These are phyloP conservation scores for Pristiophorus japonicus DNA, from an alignment of 2,113 vertebrate genomes.

Conservation along the genomic window DNA sequence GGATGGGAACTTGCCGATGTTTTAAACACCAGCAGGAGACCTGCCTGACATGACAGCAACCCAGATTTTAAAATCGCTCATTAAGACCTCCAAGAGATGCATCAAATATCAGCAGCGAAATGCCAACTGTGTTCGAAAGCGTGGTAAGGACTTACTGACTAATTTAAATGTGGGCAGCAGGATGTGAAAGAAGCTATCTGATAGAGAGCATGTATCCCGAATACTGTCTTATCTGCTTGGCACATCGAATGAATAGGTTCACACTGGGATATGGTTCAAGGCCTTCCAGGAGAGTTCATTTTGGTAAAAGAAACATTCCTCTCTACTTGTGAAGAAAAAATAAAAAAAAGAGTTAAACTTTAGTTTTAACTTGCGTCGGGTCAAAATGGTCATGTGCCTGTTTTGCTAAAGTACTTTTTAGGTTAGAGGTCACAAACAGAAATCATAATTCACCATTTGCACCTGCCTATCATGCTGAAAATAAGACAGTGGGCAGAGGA, in stretches of 20 bases:
- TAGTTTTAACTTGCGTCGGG: neutral
- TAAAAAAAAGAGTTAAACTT: neutral
- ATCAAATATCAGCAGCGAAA: neutral
- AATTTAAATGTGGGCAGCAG: neutral
- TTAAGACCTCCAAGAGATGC: neutral
- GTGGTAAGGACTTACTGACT: too few relatives aligned
- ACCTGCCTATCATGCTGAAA: neutral
- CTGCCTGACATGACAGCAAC: neutral
- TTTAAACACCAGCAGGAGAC: neutral
- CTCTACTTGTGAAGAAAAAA: neutral
- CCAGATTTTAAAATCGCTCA: neutral
- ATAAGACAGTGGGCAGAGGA: too few relatives aligned
- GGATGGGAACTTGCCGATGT: neutral
- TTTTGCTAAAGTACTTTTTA: neutral
- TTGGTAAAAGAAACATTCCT: neutral
- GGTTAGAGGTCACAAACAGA: neutral
- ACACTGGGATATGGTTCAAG: neutral
- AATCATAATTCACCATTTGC: neutral
- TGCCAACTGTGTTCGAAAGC: neutral
- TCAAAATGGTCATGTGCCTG: neutral
- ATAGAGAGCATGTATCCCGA: neutral
- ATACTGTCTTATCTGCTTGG: neutral
- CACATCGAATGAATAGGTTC: neutral
- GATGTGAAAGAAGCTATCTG: neutral
- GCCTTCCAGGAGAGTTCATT: neutral